Base-by-base conservation (phyloP, 2,888 invertebrate species). In the Apamea sordens region DNA sequence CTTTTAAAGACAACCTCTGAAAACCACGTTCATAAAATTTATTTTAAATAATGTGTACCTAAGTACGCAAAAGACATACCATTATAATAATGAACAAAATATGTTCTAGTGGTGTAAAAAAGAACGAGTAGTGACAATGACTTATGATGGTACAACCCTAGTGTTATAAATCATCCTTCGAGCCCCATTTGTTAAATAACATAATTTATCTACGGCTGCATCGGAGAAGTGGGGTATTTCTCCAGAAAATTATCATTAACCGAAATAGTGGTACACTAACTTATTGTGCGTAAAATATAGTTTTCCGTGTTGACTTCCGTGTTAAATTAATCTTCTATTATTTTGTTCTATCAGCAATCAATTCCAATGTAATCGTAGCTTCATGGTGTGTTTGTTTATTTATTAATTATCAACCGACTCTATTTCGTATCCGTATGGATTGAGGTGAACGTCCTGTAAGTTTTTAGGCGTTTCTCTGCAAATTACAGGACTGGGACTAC, bases 41-140 rank as follows among this genome's bases (percentile, higher is more conserved):
- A n/a, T n/a, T 59, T 56, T 24, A n/a, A 70, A 59, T 8, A 50
- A n/a, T 2, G 10, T 69, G 24, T n/a, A n/a, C n/a, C n/a, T 36
- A 47, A 36, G 18, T 47, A 63, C 32, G 6, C n/a, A 24, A 67
- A 53, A 50, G 2, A 44, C 13, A 50, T n/a, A 32, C 63, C 80
- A 77, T 85, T 85, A 85, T 47, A 67, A 77, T 83, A 85, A 85
- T 85, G 83, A 85, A 80, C 72, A 80, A 0, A 59, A 59, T 71
- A 80, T 83, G 77, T 76, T 77, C 65, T 83, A 80, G 73, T 68
- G 75, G 78, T 69, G 80, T 69, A 50, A 71, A 80, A 76, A 73
- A 76, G 36, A 80, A 81, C 76, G 47, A 24, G 24, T 59, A 72
- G 24, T 74, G 87, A 87, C 87, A 78, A 71, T 82, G 87, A 88